These are phyloP conservation scores for Corythaixoides concolor DNA, from an alignment of 2,113 vertebrate species.

Conservation along the genomic window DNA sequence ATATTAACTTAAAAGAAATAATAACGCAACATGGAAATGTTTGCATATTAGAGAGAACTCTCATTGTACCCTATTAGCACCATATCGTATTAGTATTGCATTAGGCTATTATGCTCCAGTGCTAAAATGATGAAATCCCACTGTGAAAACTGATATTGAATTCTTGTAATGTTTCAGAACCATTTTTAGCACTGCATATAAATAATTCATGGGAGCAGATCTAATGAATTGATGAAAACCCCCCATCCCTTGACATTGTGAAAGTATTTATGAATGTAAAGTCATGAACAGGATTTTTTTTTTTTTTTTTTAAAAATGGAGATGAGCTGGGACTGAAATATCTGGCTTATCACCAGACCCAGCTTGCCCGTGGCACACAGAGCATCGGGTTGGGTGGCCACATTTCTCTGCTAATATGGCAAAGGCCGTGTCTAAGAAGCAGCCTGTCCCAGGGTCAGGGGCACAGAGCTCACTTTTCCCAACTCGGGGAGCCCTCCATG, in stretches of 20 bases:
- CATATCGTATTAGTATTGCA: slow-evolving; percentile 80
- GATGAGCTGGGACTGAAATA: slow-evolving; percentile 53
- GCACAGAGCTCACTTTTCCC: neutral
- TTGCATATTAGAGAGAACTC: slow-evolving; percentile 81
- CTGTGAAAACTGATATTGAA: slow-evolving; percentile 84
- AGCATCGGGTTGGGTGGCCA: neutral
- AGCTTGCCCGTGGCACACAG: neutral
- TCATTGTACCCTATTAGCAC: slow-evolving; percentile 81
- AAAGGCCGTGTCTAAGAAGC: neutral
- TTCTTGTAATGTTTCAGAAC: slow-evolving; percentile 83
- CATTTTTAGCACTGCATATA: slow-evolving; percentile 80
- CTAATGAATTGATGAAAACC: slow-evolving; percentile 80
- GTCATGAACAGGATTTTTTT: slow-evolving; percentile 60
- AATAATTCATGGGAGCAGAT: slow-evolving; percentile 82
- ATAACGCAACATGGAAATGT: slow-evolving; percentile 82
- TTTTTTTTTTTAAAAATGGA: neutral
- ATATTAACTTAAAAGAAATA: slow-evolving; percentile 84
- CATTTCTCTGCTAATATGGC: neutral
- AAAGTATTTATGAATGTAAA: slow-evolving; percentile 81
- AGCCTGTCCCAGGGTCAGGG: neutral
- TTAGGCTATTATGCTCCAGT: slow-evolving; percentile 78
- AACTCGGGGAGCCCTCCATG: neutral
- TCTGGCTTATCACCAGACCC: slow-evolving; percentile 7
- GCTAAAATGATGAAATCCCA: slow-evolving; percentile 83
- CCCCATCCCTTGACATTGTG: slow-evolving; percentile 73